Evolutionary conservation across 2,888 invertebrate species (phyloP).

Genomic region (Lithophane semibrunnea): DNA sequence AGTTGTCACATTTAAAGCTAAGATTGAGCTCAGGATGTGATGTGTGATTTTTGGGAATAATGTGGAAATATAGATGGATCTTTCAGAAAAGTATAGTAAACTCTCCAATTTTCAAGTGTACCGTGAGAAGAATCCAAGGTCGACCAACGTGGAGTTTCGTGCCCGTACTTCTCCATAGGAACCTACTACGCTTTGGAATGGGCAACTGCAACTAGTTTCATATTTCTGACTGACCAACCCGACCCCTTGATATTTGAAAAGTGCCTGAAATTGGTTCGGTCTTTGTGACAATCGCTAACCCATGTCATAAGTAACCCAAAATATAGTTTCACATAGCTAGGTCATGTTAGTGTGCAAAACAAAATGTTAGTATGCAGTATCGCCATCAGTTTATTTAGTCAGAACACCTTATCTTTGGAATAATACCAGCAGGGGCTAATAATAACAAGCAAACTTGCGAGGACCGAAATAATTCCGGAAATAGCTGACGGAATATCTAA

Average conservation of each 20-base stretch:
- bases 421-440: conserved; percentile 56
- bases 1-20: conserved; percentile 60
- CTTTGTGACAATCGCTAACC: too few species aligned
- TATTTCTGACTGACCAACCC: too few species aligned
- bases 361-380: conserved; percentile 19
- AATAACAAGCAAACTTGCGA: conserved; percentile 56
- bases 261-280: too few species aligned
- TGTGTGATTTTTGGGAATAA: conserved; percentile 45
- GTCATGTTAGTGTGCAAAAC: neutral
- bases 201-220: too few species aligned
- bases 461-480: conserved; percentile 64
- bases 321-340: neutral
- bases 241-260: too few species aligned
- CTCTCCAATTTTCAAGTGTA: neutral
- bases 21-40: conserved; percentile 26
- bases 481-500: conserved; percentile 67
- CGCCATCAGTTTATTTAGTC: conserved; percentile 20
- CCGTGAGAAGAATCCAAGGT: too few species aligned
- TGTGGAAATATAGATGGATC: neutral
- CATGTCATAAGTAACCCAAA: too few species aligned
- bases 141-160: too few species aligned
- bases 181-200: too few species aligned
- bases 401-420: conserved; percentile 47
- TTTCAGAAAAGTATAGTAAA: neutral
- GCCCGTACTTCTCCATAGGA: too few species aligned